Evolutionary conservation across 2,113 vertebrate genomes (phyloP).

Genomic region (Bos indicus): DNA sequence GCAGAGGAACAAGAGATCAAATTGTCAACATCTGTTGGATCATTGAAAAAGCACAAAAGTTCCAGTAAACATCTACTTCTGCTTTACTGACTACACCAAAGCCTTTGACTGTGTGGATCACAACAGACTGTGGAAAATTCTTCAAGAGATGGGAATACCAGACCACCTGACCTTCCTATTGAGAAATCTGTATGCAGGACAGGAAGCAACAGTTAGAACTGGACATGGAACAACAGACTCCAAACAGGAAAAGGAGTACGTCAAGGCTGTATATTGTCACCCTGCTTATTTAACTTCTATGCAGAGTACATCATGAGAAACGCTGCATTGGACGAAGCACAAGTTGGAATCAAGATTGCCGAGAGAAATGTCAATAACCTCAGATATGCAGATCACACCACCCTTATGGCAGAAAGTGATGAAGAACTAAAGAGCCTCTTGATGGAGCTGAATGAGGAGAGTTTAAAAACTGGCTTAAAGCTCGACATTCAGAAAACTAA

Average conservation of each 20-base stretch:
- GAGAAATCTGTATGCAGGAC: not conserved
- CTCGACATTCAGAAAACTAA: not conserved
- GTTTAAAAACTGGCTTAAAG: not conserved
- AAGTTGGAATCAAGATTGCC: not conserved
- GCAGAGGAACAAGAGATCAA: not conserved
- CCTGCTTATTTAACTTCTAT: not conserved
- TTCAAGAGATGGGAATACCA: not conserved
- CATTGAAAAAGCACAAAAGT: not conserved
- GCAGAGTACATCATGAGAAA: not conserved
- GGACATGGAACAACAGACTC: not conserved
- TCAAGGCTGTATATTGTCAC: not conserved
- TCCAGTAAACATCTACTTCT: not conserved
- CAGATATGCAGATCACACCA: not conserved
- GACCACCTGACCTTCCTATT: not conserved
- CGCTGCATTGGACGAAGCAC: accelerated
- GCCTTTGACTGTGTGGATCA: not conserved
- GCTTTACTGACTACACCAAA: not conserved
- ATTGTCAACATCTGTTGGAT: not conserved
- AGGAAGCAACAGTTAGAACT: not conserved
- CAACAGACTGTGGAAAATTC: not conserved
- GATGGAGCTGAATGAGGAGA: not conserved
- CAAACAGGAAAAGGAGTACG: not conserved
- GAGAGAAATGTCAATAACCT: not conserved
- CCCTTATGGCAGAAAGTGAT: not conserved
- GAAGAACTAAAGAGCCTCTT: not conserved